Evolutionary conservation across 2,888 invertebrate genomes (phyloP).

Genomic region (Hermaeophaga mercurialis): DNA sequence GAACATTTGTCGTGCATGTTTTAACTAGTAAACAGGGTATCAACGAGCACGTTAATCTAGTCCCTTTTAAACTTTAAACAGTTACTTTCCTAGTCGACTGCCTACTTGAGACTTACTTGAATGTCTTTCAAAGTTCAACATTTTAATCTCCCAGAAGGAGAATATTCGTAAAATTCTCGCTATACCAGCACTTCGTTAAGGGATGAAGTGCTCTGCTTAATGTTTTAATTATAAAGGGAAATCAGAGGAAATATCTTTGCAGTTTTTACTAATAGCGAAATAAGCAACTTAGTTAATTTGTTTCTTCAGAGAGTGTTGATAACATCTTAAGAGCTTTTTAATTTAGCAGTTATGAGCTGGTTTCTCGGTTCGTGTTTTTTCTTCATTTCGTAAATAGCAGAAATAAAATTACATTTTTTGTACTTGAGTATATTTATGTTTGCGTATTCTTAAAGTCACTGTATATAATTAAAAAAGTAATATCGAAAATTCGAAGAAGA

Average conservation of each 20-base stretch:
- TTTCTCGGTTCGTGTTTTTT: too few relatives aligned
- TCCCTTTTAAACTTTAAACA: slow-evolving; percentile 16
- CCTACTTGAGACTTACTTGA: slow-evolving; percentile 24
- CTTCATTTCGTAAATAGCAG: too few relatives aligned
- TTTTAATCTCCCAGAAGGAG: slow-evolving; percentile 24
- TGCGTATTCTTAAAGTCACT: too few relatives aligned
- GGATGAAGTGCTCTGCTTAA: slow-evolving; percentile 19
- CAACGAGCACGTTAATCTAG: slow-evolving; percentile 14
- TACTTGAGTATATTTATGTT: too few relatives aligned
- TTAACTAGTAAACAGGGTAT: slow-evolving; percentile 23
- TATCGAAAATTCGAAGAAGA: too few relatives aligned
- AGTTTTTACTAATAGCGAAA: slow-evolving; percentile 15
- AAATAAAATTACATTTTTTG: too few relatives aligned
- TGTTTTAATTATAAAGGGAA: slow-evolving; percentile 25
- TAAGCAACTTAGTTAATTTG: slow-evolving; percentile 1
- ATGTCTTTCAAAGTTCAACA: slow-evolving; percentile 28
- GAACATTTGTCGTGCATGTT: slow-evolving; percentile 23
- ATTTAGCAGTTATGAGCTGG: too few relatives aligned
- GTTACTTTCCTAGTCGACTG: slow-evolving; percentile 14
- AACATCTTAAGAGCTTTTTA: not conserved
- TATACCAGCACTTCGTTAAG: slow-evolving; percentile 21
- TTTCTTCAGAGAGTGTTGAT: not conserved
- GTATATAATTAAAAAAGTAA: too few relatives aligned
- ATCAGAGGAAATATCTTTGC: slow-evolving; percentile 5
- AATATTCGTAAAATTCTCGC: slow-evolving; percentile 7